Evolutionary conservation across 2,888 invertebrate genomes (phyloP), one percentile per base, ranked within the genome.

Genomic region (Rhamnusium bicolor): DNA sequence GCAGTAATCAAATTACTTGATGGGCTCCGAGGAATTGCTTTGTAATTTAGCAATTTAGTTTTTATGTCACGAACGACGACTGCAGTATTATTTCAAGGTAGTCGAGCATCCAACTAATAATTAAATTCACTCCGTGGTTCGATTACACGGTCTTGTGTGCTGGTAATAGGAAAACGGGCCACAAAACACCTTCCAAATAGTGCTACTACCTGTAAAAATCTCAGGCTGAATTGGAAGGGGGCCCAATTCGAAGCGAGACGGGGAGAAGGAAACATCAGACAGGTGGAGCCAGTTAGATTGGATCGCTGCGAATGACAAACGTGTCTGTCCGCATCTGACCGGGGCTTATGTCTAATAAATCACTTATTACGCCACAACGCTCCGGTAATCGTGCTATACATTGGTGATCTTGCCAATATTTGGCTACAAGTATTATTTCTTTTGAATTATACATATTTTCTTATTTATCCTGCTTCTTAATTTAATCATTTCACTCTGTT

Each of bases 1-100:
- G 73, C 69, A 73, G 80, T 84, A 85, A 84, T 85, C 82, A 82
- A 85, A 85, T 85, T 84, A 84, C 75, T 74, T 69, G 80, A 80
- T 77, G 79, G 80, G 71, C 80, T 80, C 78, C 73, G 77, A 78
- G 77, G 80, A 84, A 83, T 84, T 83, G 84, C 83, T 83, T 82
- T 74, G 84, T 84, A 85, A 85, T 84, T 85, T 81, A 83, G 83
- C 84, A 85, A 85, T 84, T 84, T 84, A 82, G 80, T 85, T 85
- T 84, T 84, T 84, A 72, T 74, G 70, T 77, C 81, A 76, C 77
- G 80, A 76, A 71, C 76, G 53, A 68, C 73, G 74, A 60, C 61
- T 69, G 60, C 69, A 47, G 74, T 74, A 73, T 80, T 81, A 76
- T 79, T 75, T 76, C 69, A 71, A 78, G 66, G 69, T 40, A 68